These are phyloP conservation scores for Saimiri boliviensis DNA, from an alignment of 2,113 vertebrate species.

Conservation along the genomic window DNA sequence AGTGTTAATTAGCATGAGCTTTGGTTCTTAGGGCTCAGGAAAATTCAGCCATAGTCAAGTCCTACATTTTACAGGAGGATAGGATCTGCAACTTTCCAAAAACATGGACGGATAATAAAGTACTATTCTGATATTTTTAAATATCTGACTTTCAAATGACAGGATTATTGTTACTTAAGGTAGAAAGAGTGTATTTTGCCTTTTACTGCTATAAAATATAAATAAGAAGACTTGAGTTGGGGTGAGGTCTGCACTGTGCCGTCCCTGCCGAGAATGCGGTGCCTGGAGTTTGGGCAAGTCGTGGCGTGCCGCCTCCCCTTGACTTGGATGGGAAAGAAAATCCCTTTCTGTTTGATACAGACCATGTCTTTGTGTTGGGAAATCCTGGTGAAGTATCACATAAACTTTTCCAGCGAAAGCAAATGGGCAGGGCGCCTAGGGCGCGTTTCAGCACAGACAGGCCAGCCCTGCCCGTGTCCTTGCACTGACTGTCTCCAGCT, in stretches of 20 bases:
- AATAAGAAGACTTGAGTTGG: neutral
- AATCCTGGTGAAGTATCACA: slow-evolving; percentile 78
- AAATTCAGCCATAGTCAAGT: neutral
- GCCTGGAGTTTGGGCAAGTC: slow-evolving; percentile 69
- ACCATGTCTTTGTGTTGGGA: slow-evolving; percentile 77
- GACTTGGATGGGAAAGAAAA: slow-evolving; percentile 49
- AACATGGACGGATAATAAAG: neutral
- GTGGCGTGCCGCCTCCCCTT: slow-evolving; percentile 59
- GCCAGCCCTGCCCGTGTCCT: accelerated
- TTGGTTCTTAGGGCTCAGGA: neutral
- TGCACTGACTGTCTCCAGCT: neutral
- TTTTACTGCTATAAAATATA: slow-evolving; percentile 9
- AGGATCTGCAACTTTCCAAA: neutral
- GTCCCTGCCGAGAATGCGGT: slow-evolving; percentile 65
- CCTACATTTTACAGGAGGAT: neutral
- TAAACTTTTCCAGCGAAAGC: slow-evolving; percentile 72
- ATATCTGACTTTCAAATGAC: neutral
- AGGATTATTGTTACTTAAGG: neutral
- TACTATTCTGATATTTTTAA: neutral
- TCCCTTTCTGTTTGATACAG: slow-evolving; percentile 70
- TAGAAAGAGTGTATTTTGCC: neutral
- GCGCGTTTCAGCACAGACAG: neutral
- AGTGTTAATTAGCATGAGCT: neutral
- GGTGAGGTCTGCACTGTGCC: neutral
- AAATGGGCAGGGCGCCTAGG: slow-evolving; percentile 57